phyloP scores from a whole-genome alignment of 2,113 vertebrate genomes.

The Campylomormyrus tamandua region DNA sequence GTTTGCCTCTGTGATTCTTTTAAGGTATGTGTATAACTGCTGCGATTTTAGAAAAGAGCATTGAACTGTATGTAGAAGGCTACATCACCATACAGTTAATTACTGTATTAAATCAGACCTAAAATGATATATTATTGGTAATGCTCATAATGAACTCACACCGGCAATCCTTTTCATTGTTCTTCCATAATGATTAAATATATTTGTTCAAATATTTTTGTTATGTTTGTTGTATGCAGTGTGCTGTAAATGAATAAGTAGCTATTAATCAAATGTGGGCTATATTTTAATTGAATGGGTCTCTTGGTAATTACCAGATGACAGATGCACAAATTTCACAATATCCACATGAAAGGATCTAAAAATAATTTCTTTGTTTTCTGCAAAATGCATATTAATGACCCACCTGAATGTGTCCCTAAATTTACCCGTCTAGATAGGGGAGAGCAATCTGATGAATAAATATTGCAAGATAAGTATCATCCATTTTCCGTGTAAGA shows the following conservation, averaged over 20 bases:
- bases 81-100: neutral
- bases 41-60: neutral
- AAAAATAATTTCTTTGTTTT: neutral
- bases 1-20: neutral
- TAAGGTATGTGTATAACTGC: neutral
- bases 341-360: neutral
- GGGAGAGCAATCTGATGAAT: neutral
- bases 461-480: neutral
- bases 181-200: neutral
- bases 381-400: neutral
- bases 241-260: neutral
- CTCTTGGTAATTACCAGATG: neutral
- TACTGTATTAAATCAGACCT: neutral
- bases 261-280: neutral
- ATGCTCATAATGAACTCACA: neutral
- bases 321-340: neutral
- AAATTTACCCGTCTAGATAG: neutral
- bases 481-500: neutral
- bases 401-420: neutral
- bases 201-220: neutral
- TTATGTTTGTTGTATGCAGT: neutral
- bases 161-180: neutral
- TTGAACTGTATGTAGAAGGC: neutral
- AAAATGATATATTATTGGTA: neutral
- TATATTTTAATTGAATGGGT: neutral